These are phyloP conservation scores for Glyptemys insculpta DNA, from an alignment of 2,797 vertebrate species.

Conservation along the genomic window DNA sequence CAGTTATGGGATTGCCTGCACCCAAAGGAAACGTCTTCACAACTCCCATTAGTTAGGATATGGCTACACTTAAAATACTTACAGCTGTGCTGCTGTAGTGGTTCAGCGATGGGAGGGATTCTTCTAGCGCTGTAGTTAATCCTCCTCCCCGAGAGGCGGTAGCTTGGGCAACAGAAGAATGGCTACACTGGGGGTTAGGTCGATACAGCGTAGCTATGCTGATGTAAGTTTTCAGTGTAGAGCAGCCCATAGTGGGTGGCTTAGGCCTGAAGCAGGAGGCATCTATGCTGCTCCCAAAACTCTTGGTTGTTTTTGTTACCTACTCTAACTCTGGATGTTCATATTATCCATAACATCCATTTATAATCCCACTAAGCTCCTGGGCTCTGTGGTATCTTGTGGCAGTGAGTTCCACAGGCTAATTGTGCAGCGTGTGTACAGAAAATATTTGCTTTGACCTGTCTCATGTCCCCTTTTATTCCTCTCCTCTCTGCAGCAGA, in stretches of 20 bases:
- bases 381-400: neutral
- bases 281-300: neutral
- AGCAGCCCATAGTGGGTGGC: neutral
- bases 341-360: neutral
- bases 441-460: neutral
- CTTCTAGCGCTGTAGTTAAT: no score
- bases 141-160: no score
- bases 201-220: neutral
- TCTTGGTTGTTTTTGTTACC: neutral
- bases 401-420: neutral
- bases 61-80: no score
- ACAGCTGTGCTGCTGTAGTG: no score
- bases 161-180: no score
- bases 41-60: neutral
- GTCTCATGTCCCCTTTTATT: neutral
- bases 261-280: neutral
- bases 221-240: neutral
- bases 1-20: neutral
- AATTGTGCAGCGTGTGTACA: neutral
- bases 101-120: no score
- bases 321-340: neutral
- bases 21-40: neutral
- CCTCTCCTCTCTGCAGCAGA: neutral
- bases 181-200: neutral
- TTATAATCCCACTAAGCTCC: neutral